Base-by-base conservation (phyloP, 2,113 vertebrate species). In the Aegithalos caudatus region DNA sequence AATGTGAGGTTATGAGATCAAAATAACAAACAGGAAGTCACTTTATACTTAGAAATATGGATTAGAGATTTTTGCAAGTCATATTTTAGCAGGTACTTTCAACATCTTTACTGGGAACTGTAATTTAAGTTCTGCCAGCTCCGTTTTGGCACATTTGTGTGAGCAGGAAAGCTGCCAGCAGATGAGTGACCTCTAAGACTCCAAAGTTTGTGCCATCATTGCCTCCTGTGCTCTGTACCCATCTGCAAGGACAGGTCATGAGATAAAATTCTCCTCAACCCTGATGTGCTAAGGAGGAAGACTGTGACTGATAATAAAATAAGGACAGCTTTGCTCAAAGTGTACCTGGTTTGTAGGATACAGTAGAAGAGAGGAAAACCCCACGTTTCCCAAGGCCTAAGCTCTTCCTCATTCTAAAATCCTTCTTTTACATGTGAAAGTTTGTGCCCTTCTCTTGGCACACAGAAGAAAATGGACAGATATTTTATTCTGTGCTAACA, bases 1-100 rank as follows among this genome's bases (percentile, higher is more conserved):
- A 97, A 96, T 84, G 91, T 91, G 70, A 78, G 80, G 95, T 91
- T 95, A 15, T 81, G 79, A 21, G 95, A 97, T 97, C 92, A 97
- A 97, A 97, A 95, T 91, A 97, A 94, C 92, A 91, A 95, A 92
- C 86, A 95, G 94, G 95, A 93, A 95, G 96, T 45, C 72, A 81
- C 85, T 96, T 97, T 97, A 96, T 92, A 94, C 97, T 97, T 96
- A 95, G 96, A 96, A 97, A 93, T 96, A 95, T 8, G 91, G 95
- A 97, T 97, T 96, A 94, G 38, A 93, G 95, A 95, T 97, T 97
- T 96, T 81, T 81, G 95, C 88, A 82, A 92, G 82, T 82, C 42
- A 83, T 61, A 60, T 74, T 82, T 89, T 44, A 90, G 95, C 87
- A 93, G 88, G 88, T 95, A 65, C 92, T 96, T 91, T 82, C 60